These are phyloP conservation scores for Drymodes brunneopygia DNA, from an alignment of 2,113 vertebrate species.

Conservation along the genomic window DNA sequence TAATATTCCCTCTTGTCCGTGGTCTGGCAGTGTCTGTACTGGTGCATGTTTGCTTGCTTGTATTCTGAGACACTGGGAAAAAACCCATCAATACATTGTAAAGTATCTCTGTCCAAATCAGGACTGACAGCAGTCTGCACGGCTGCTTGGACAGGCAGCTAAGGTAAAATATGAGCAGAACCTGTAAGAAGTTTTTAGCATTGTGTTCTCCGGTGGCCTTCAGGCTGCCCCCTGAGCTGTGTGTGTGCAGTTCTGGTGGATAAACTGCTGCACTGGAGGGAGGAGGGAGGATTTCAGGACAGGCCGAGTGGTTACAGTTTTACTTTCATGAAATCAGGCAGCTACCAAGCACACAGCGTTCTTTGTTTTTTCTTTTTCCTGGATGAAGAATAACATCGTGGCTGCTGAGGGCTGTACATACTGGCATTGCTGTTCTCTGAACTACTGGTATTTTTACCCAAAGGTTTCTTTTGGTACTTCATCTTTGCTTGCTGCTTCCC, in stretches of 20 bases:
- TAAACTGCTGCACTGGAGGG: not conserved
- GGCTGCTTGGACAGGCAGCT: not conserved
- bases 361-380: not conserved
- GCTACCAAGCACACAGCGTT: not conserved
- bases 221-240: not conserved
- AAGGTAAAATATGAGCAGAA: not conserved
- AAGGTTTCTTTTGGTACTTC: not conserved
- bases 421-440: not conserved
- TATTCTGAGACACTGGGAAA: not conserved
- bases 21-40: not conserved
- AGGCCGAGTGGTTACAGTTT: not conserved
- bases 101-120: not conserved
- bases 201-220: not conserved
- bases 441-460: not conserved
- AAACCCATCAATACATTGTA: fast-evolving
- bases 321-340: not conserved
- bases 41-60: not conserved
- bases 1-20: not conserved
- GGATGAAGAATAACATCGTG: not conserved
- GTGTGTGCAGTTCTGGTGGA: not conserved
- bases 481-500: not conserved
- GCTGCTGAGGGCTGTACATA: not conserved
- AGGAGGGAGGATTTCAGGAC: not conserved
- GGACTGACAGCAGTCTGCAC: not conserved
- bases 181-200: not conserved